These are phyloP conservation scores for Melanotaenia nigrans DNA, from an alignment of 2,797 vertebrate species.

Conservation along the genomic window DNA sequence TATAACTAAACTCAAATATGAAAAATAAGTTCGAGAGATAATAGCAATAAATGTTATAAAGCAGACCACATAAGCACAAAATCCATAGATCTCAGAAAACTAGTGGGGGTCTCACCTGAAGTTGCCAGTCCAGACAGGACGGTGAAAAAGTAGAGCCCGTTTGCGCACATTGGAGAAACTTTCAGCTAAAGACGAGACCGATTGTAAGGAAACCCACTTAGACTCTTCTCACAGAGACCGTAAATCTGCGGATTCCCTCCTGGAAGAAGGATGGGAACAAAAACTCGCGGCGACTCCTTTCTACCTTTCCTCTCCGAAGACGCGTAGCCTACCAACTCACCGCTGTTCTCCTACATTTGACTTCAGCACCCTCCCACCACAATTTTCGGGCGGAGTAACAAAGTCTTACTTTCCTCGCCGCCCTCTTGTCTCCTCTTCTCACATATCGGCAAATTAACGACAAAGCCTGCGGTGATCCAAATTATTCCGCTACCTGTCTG, in stretches of 20 bases:
- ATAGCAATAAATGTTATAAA: background rate
- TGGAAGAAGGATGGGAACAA: background rate
- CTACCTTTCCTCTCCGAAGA: slow-evolving; percentile 47
- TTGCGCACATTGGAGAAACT: slow-evolving; percentile 70
- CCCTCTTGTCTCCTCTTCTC: slow-evolving; percentile 13
- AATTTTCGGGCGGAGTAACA: slow-evolving; percentile 69
- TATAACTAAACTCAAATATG: background rate
- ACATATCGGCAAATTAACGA: background rate
- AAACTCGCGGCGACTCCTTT: slow-evolving; percentile 14
- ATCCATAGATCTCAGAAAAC: background rate
- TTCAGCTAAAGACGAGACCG: slow-evolving; percentile 26
- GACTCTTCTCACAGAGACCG: slow-evolving; percentile 12
- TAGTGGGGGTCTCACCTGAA: slow-evolving; percentile 74
- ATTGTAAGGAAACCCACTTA: slow-evolving; percentile 10
- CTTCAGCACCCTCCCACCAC: slow-evolving; percentile 62
- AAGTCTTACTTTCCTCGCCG: slow-evolving; percentile 30
- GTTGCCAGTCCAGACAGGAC: slow-evolving; percentile 78
- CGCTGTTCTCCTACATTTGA: slow-evolving; percentile 34
- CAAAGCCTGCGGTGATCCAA: slow-evolving; percentile 21
- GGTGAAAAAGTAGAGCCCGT: slow-evolving; percentile 53
- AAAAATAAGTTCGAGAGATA: background rate
- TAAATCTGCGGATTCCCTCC: slow-evolving; percentile 5
- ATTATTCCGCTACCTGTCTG: slow-evolving; percentile 30
- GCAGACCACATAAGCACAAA: background rate
- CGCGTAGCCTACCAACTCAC: slow-evolving; percentile 59